phyloP scores from a whole-genome alignment of 2,888 invertebrate genomes.

The Caenorhabditis sulstoni region DNA sequence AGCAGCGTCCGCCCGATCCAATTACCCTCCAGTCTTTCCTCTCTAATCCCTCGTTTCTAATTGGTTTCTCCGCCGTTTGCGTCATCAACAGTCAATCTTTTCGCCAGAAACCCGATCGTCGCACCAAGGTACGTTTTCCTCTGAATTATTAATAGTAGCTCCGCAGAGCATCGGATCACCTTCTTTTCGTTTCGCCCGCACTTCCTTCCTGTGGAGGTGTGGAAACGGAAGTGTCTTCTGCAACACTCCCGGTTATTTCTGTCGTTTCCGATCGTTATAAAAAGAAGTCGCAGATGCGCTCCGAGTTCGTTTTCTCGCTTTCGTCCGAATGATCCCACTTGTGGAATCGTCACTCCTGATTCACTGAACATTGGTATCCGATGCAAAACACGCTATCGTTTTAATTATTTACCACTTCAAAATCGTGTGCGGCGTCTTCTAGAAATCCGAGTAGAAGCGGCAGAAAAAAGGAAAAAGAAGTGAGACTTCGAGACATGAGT shows the following conservation, averaged over 20 bases:
- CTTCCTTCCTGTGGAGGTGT: constrained; percentile 53
- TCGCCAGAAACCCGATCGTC: constrained; percentile 21
- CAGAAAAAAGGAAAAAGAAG: constrained; percentile 29
- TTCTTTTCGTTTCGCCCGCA: background rate
- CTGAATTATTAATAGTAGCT: constrained; percentile 19
- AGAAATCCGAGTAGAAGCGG: constrained; percentile 47
- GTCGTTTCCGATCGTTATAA: constrained; percentile 29
- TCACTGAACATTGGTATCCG: constrained; percentile 36
- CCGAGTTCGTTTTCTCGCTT: background rate
- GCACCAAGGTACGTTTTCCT: background rate
- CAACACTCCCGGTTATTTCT: constrained; percentile 28
- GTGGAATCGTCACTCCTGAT: background rate
- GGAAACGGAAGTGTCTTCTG: constrained; percentile 36
- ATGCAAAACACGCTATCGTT: constrained; percentile 59
- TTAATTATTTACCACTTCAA: constrained; percentile 59
- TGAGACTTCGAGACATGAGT: constrained; percentile 17
- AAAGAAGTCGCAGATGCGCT: background rate
- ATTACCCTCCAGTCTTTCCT: constrained; percentile 21
- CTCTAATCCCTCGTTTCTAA: constrained; percentile 33
- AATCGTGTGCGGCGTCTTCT: constrained; percentile 15
- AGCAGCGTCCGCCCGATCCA: constrained; percentile 18
- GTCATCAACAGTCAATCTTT: constrained; percentile 36
- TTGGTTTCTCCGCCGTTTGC: constrained; percentile 30
- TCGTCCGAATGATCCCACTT: background rate
- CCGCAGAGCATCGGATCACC: background rate